These are phyloP conservation scores for Saccostrea echinata DNA, from an alignment of 1,140 invertebrate species.

Conservation along the genomic window DNA sequence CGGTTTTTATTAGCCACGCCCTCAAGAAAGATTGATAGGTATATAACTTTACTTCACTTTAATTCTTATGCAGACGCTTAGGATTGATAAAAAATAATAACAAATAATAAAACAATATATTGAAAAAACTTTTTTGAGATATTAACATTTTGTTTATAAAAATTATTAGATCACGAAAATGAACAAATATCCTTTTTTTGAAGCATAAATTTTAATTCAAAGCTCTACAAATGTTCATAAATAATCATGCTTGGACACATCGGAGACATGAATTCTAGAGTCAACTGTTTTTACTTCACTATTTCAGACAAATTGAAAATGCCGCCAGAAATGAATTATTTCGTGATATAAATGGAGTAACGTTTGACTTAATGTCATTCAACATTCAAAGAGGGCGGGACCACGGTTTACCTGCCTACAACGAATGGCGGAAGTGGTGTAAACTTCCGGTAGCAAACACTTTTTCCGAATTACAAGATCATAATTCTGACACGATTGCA, in stretches of 20 bases:
- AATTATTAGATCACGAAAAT: too few species aligned
- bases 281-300: too few species aligned
- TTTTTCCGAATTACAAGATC: neutral
- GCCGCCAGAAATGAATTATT: slow-evolving; percentile 5
- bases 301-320: slow-evolving; percentile 40
- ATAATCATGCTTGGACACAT: too few species aligned
- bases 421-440: slow-evolving; percentile 56
- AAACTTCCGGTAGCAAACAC: neutral
- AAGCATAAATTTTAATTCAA: too few species aligned
- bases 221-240: too few species aligned
- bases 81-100: too few species aligned
- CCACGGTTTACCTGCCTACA: slow-evolving; percentile 87
- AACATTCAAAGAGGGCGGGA: slow-evolving; percentile 88
- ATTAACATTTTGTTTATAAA: too few species aligned
- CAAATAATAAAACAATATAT: too few species aligned
- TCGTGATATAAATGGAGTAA: neutral
- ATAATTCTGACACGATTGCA: neutral
- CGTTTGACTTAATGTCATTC: slow-evolving; percentile 79
- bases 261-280: too few species aligned
- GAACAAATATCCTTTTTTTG: too few species aligned
- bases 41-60: neutral
- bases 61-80: too few species aligned
- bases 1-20: neutral
- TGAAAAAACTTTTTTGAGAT: too few species aligned
- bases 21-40: neutral